Base-by-base conservation (phyloP, 1,140 invertebrate genomes). In the Nebria ingens region DNA sequence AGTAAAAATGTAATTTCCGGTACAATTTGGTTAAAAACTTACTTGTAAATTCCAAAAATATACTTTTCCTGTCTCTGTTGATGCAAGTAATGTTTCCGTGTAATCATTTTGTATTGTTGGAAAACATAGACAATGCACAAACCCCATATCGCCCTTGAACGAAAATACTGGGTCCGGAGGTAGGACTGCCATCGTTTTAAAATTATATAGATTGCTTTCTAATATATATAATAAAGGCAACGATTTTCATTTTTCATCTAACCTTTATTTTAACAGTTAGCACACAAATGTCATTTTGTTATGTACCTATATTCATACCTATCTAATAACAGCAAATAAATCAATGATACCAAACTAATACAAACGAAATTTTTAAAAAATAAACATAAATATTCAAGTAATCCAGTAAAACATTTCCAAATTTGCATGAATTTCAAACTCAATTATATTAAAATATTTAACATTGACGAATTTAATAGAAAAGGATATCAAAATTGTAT, bases 21-120 rank as follows among this genome's bases (percentile, higher is more conserved):
- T 51, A 55, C 6, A 9, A 49, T 60, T 58, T n/a, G n/a, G n/a
- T n/a, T n/a, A n/a, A n/a, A 56, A 68, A n/a, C n/a, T n/a, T 73
- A 85, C 84, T 73, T 82, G 79, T 67, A 86, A 73, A 71, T 85
- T 80, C 82, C 82, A 86, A 65, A 84, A 77, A 71, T 82, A 80
- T 61, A 86, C 76, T 64, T 72, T 78, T 57, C 84, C 84, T 65
- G 77, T 79, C 66, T 82, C 75, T 22, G 81, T 80, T 52, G 82
- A 83, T 60, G 81, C 82, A 64, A 84, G 75, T 62, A 86, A 72
- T 66, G 79, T 77, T 67, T 84, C 79, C 54, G 77, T 52, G 49
- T 69, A 69, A 22, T 73, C 73, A 57, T 72, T 72, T 45, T 45
- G 40, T 12, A 45, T 45, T 45, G 40, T 12, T 17, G 40, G 40